Evolutionary conservation across 2,888 invertebrate genomes (phyloP).

Genomic region (Nebria brevicollis): DNA sequence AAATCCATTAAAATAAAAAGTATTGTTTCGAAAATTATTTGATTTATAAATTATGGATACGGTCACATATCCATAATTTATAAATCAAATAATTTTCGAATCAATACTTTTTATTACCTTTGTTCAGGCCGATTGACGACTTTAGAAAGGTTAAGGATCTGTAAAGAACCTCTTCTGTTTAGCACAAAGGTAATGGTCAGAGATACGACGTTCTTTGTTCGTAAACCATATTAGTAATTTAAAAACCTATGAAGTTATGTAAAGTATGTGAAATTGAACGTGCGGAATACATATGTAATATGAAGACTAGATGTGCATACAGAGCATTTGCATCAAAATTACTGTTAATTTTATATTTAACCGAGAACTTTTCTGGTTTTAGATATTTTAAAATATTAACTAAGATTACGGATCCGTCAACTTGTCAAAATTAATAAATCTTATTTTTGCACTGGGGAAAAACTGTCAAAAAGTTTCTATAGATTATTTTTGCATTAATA

Average conservation of each 20-base stretch:
- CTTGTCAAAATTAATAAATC: no score
- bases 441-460: no score
- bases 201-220: neutral
- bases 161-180: neutral
- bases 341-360: neutral
- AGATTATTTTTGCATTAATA: neutral
- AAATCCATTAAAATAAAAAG: no score
- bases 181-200: neutral
- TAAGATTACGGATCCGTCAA: no score
- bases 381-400: neutral
- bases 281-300: conserved; percentile 10
- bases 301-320: conserved; percentile 9
- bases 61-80: no score
- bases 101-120: no score
- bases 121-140: no score
- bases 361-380: neutral
- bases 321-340: neutral
- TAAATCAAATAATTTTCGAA: no score
- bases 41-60: no score
- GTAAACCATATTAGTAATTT: neutral
- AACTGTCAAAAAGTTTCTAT: no score
- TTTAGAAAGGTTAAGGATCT: no score
- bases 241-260: neutral
- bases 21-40: no score
- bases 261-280: conserved; percentile 15